Percentiles rank a stretch among this genome's conserved stretches.
phyloP scores from a whole-genome alignment of 30 jellyfish, hydroid and myxozoan genomes.

The Aurelia sp. region DNA sequence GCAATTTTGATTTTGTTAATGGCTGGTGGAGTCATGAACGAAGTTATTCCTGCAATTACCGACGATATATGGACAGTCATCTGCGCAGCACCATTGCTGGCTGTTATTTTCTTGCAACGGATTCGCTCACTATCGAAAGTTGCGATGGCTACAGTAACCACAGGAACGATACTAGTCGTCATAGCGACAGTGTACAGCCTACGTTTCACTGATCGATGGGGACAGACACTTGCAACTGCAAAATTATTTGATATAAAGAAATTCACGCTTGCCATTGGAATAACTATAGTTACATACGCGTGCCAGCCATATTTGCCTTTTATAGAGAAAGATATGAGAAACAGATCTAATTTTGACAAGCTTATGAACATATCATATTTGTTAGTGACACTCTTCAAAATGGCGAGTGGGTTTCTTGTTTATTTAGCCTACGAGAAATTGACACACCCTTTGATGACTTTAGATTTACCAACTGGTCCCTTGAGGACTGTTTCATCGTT shows the following conservation, averaged over 20 bases:
- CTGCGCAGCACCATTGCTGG: constrained; percentile 30
- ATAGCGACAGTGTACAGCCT: constrained; percentile 55
- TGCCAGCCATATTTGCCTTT: constrained; percentile 86
- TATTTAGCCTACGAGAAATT: constrained; percentile 70
- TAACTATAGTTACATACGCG: constrained; percentile 79
- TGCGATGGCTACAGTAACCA: constrained; percentile 50
- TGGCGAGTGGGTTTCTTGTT: constrained; percentile 78
- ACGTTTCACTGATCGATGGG: constrained; percentile 35
- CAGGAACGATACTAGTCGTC: constrained; percentile 17
- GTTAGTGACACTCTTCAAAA: constrained; percentile 64
- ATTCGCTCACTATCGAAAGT: constrained; percentile 55
- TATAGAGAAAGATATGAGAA: constrained; percentile 78
- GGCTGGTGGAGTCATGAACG: constrained; percentile 78
- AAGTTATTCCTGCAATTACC: constrained; percentile 51
- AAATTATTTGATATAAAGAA: constrained; percentile 13
- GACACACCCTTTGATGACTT: constrained; percentile 77
- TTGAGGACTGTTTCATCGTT: constrained; percentile 52
- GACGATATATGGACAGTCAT: constrained; percentile 72
- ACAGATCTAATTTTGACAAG: constrained; percentile 50
- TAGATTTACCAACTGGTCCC: constrained; percentile 80
- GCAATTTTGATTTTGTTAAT: constrained; percentile 52
- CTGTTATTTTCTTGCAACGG: constrained; percentile 39
- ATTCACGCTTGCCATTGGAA: constrained; percentile 70
- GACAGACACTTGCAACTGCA: constrained; percentile 34
- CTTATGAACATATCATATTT: constrained; percentile 74